phyloP scores from a whole-genome alignment of 2,113 vertebrate genomes.

The Phodopus roborovskii region DNA sequence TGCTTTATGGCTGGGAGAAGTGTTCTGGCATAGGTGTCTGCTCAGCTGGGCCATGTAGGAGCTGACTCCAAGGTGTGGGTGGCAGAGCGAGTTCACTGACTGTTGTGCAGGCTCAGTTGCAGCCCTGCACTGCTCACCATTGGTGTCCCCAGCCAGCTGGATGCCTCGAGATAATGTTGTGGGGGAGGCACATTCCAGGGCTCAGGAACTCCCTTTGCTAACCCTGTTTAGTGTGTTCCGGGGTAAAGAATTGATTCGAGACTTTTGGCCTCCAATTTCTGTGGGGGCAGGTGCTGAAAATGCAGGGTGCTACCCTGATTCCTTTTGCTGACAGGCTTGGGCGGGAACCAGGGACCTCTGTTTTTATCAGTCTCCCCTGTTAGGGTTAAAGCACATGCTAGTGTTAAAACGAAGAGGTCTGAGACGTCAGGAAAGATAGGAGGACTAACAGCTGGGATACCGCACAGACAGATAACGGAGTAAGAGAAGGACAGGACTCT shows the following conservation, averaged over 20 bases:
- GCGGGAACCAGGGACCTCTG: background rate
- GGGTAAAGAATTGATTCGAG: background rate
- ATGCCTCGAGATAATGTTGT: background rate
- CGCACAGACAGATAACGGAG: background rate
- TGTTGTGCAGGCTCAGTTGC: background rate
- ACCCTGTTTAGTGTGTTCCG: background rate
- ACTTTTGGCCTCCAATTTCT: background rate
- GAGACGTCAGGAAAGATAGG: background rate
- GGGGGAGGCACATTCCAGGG: background rate
- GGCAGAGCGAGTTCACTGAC: background rate
- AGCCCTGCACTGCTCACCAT: accelerated
- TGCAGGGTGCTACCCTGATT: background rate
- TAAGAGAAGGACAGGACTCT: background rate
- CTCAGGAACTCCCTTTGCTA: background rate
- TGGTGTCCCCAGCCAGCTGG: background rate
- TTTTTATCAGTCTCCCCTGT: background rate
- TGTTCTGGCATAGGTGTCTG: no score
- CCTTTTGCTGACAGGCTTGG: background rate
- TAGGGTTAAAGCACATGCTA: background rate
- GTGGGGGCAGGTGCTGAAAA: background rate
- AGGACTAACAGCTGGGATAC: background rate
- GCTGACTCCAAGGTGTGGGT: background rate
- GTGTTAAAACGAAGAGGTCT: background rate
- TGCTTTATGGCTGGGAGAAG: background rate
- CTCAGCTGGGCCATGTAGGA: background rate